Evolutionary conservation across 2,113 vertebrate genomes (phyloP).

Genomic region (Sylvia atricapilla): DNA sequence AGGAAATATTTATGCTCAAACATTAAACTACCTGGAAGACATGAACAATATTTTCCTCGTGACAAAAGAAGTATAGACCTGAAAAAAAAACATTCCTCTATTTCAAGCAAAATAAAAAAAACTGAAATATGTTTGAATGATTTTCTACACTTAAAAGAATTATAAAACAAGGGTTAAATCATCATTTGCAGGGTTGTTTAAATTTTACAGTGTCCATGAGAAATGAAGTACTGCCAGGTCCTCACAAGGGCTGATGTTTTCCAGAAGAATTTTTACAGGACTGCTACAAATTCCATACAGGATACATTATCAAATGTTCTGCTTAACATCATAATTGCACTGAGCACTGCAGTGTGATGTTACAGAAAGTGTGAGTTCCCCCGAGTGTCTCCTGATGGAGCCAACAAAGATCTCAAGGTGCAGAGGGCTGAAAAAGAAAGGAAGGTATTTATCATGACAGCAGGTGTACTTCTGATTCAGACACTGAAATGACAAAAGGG

Average conservation of each 20-base stretch:
- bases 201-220: background rate
- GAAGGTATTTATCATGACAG: background rate
- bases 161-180: constrained; percentile 10
- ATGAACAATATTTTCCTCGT: background rate
- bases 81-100: background rate
- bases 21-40: background rate
- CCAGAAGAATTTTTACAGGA: constrained; percentile 14
- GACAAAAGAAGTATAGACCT: background rate
- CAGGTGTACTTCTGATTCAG: background rate
- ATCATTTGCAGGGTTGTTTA: background rate
- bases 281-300: constrained; percentile 5
- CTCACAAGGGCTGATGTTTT: background rate
- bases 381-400: background rate
- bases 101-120: background rate
- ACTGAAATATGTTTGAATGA: background rate
- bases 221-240: background rate
- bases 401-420: background rate
- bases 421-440: background rate
- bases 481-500: background rate
- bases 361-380: background rate
- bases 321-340: constrained; percentile 1
- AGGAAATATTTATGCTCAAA: background rate
- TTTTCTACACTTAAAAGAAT: background rate
- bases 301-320: constrained; percentile 4
- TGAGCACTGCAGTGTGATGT: background rate